These are phyloP conservation scores for Kobus ellipsiprymnus DNA, from an alignment of 2,113 vertebrate species.

Conservation along the genomic window DNA sequence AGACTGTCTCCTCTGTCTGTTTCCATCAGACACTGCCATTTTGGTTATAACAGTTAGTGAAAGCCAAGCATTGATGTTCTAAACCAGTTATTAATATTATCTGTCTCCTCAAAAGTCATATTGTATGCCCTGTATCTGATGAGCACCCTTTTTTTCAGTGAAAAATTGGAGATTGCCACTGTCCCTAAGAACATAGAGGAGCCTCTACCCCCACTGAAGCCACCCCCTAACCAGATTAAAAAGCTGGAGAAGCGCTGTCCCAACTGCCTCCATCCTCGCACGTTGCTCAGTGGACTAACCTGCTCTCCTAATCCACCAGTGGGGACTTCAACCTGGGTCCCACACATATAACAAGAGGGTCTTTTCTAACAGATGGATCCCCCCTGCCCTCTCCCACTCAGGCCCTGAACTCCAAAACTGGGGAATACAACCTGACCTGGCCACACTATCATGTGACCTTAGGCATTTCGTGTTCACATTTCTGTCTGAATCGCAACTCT, in stretches of 20 bases:
- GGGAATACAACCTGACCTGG: not conserved
- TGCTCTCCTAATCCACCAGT: not conserved
- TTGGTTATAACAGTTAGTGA: not conserved
- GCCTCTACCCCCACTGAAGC: not conserved
- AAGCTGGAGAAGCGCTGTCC: not conserved
- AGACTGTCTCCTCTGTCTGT: not conserved
- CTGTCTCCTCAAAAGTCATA: not conserved
- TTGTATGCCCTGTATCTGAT: not conserved
- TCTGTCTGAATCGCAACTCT: slow-evolving; percentile 36
- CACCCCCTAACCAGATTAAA: not conserved
- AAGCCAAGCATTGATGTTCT: not conserved
- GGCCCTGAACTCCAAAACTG: not conserved
- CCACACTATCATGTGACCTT: slow-evolving; percentile 37
- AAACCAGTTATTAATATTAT: not conserved
- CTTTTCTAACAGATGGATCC: not conserved
- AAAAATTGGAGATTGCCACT: not conserved
- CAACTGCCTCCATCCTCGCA: not conserved
- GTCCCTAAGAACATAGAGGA: not conserved
- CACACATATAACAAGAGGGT: not conserved
- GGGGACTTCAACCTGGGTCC: slow-evolving; percentile 16
- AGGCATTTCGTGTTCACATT: not conserved
- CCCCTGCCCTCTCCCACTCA: not conserved
- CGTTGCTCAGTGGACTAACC: not conserved
- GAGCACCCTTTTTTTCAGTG: not conserved
- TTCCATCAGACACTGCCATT: not conserved